Percentiles rank a stretch among this genome's conserved stretches.
phyloP scores from a whole-genome alignment of 2,888 invertebrate genomes.

The Lepas anatifera region DNA sequence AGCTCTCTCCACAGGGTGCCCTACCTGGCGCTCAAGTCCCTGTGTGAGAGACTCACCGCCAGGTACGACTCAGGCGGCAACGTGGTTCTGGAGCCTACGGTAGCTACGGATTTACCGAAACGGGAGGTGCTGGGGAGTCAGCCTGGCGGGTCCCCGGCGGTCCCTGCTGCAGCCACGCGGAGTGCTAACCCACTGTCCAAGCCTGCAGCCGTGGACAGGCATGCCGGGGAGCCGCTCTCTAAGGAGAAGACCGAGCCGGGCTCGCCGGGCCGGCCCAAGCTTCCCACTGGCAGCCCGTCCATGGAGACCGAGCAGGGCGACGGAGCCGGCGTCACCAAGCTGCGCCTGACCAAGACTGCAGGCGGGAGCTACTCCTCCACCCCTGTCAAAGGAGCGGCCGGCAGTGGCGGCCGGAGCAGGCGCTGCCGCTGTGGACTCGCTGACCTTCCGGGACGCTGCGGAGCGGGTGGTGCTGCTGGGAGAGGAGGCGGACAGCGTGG shows the following conservation, averaged over 20 bases:
- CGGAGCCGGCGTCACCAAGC: not conserved
- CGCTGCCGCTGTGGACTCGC: not conserved
- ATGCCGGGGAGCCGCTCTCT: not conserved
- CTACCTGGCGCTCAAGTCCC: not conserved
- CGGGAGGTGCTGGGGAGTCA: not conserved
- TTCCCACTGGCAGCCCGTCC: not conserved
- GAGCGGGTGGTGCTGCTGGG: not conserved
- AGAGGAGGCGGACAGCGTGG: not conserved
- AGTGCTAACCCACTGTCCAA: too few relatives aligned
- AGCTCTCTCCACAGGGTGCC: not conserved
- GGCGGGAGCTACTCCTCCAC: too few relatives aligned
- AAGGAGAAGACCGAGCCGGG: too few relatives aligned
- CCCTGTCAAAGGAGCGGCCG: too few relatives aligned
- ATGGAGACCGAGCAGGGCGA: not conserved
- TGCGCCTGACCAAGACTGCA: not conserved
- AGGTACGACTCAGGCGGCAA: not conserved
- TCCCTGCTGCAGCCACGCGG: too few relatives aligned
- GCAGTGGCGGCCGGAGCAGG: not conserved
- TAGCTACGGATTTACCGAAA: not conserved
- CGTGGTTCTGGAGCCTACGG: not conserved
- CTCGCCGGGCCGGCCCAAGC: not conserved
- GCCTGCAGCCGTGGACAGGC: not conserved
- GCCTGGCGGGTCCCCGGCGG: too few relatives aligned
- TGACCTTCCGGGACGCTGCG: not conserved
- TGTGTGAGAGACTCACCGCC: not conserved